phyloP scores from a whole-genome alignment of 2,797 vertebrate species.

The Coregonus sp. region DNA sequence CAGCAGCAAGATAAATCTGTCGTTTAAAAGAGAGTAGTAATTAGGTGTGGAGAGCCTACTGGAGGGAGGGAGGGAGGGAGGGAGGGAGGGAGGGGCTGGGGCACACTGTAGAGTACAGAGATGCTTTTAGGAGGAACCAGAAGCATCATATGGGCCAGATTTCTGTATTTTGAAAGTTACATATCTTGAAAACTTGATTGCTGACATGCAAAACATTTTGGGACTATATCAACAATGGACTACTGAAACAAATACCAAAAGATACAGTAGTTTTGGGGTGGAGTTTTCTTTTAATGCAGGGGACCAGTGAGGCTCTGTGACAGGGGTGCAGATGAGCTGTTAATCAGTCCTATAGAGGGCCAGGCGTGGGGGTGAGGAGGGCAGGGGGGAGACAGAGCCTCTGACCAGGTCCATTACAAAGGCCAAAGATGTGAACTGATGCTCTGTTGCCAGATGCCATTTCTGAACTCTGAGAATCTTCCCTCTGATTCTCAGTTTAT shows the following conservation, averaged over 20 bases:
- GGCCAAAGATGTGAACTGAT: slow-evolving; percentile 11
- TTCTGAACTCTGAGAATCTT: no score
- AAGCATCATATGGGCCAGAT: no score
- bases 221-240: no score
- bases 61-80: slow-evolving; percentile 38
- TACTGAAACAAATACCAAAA: no score
- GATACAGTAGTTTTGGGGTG: no score
- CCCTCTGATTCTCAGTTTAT: neutral
- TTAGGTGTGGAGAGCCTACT: slow-evolving; percentile 33
- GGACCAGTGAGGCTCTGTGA: neutral
- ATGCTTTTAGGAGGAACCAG: neutral
- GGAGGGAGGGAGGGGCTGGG: slow-evolving; percentile 18
- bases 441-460: no score
- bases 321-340: slow-evolving; percentile 6
- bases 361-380: slow-evolving; percentile 5
- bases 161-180: no score
- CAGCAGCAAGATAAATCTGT: slow-evolving; percentile 62
- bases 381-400: neutral
- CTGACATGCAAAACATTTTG: no score
- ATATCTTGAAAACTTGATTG: no score
- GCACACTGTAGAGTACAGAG: neutral
- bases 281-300: no score
- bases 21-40: slow-evolving; percentile 60
- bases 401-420: neutral
- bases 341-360: slow-evolving; percentile 19